Percentiles rank a stretch among this genome's conserved stretches.
These are phyloP conservation scores for Holocentrus rufus DNA, from an alignment of 2,797 vertebrate genomes.

Conservation along the genomic window DNA sequence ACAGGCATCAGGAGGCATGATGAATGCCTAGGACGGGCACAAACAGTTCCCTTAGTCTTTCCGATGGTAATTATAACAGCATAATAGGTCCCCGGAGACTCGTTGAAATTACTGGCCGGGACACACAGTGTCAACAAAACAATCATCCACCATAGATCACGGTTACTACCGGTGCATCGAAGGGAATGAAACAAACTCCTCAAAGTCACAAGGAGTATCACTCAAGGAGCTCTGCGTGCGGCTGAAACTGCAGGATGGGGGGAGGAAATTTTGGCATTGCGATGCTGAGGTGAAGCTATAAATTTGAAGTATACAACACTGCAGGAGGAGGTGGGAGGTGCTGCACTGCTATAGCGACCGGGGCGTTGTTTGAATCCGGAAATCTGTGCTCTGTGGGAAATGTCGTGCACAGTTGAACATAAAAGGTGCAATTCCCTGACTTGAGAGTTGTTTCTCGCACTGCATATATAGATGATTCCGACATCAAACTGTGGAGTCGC, in stretches of 20 bases:
- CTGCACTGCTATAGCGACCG: too few relatives aligned
- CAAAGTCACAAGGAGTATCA: conserved; percentile 42
- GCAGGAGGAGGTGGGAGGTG: not conserved
- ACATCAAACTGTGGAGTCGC: not conserved
- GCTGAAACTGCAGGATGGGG: not conserved
- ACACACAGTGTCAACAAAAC: conserved; percentile 65
- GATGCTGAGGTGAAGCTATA: not conserved
- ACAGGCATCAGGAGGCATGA: conserved; percentile 59
- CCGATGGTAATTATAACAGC: conserved; percentile 76
- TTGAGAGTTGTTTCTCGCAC: too few relatives aligned
- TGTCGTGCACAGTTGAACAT: too few relatives aligned
- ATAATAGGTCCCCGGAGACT: conserved; percentile 68
- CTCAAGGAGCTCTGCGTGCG: not conserved
- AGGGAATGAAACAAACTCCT: conserved; percentile 36
- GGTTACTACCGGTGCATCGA: conserved; percentile 31
- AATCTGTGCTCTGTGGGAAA: not conserved
- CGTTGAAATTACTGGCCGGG: conserved; percentile 63
- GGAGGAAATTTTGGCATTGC: not conserved
- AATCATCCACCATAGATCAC: conserved; percentile 67
- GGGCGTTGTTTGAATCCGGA: not conserved
- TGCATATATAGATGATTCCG: too few relatives aligned
- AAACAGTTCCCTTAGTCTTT: conserved; percentile 63
- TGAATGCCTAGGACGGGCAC: conserved; percentile 61
- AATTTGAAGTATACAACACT: not conserved
- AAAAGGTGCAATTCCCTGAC: too few relatives aligned